A percentile compares a stretch with the other conserved stretches of the same genome.
phyloP scores from a whole-genome alignment of 2,888 invertebrate genomes.

The Drepanosiphum platanoidis region DNA sequence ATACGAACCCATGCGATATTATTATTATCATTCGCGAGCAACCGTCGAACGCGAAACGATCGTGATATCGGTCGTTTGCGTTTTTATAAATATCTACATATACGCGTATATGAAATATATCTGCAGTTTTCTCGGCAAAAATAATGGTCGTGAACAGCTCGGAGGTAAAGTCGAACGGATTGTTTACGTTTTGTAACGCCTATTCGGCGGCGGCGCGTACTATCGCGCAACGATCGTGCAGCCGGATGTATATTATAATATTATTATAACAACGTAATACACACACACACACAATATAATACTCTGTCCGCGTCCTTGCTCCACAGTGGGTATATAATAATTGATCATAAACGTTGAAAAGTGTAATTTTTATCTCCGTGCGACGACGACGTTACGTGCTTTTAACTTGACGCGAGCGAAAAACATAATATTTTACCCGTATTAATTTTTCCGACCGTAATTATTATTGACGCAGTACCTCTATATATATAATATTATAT shows the following conservation, averaged over 20 bases:
- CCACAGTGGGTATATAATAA: not conserved
- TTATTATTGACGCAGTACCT: too few relatives aligned
- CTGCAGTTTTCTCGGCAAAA: not conserved
- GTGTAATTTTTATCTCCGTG: too few relatives aligned
- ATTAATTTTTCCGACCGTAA: too few relatives aligned
- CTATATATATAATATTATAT: too few relatives aligned
- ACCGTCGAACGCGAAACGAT: not conserved
- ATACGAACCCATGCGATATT: not conserved
- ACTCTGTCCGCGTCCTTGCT: not conserved
- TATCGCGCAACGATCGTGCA: not conserved
- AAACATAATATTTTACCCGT: too few relatives aligned
- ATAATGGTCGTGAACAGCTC: not conserved
- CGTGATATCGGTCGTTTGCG: not conserved
- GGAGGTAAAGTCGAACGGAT: not conserved
- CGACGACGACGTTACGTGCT: not conserved
- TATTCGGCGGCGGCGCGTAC: not conserved
- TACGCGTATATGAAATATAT: too few relatives aligned
- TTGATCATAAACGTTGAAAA: too few relatives aligned
- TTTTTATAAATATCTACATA: not conserved
- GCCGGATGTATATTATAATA: not conserved
- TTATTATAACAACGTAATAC: not conserved
- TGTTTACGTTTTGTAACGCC: not conserved
- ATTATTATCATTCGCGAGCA: conserved; percentile 7
- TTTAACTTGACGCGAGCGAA: too few relatives aligned
- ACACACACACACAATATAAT: too few relatives aligned